These are phyloP conservation scores for Cardiocondyla obscurior DNA, from an alignment of 1,140 invertebrate species.

Conservation along the genomic window DNA sequence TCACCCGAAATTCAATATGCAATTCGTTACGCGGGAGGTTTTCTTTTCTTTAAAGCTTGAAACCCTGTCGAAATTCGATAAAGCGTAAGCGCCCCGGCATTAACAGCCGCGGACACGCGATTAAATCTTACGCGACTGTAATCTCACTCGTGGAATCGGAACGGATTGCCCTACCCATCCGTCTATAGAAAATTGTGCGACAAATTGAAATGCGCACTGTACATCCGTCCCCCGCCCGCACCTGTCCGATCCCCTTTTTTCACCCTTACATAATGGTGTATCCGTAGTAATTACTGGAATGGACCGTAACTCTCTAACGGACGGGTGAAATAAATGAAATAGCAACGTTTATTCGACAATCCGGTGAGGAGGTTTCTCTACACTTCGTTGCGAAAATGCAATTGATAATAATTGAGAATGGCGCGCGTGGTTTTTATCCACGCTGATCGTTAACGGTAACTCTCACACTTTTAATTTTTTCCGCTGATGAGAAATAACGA, in stretches of 20 bases:
- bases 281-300: conserved; percentile 55
- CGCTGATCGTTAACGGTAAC: conserved; percentile 35
- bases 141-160: conserved; percentile 23
- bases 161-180: neutral
- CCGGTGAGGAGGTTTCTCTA: conserved; percentile 23
- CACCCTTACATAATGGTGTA: conserved; percentile 43
- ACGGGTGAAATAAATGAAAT: conserved; percentile 50
- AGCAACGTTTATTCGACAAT: conserved; percentile 54
- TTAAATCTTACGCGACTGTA: conserved; percentile 49
- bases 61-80: conserved; percentile 50
- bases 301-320: conserved; percentile 38
- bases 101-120: conserved; percentile 35
- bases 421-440: conserved; percentile 28
- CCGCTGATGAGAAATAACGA: conserved; percentile 34
- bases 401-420: conserved; percentile 52
- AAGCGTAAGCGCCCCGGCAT: conserved; percentile 33
- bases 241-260: conserved; percentile 48
- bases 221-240: neutral
- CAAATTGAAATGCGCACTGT: conserved; percentile 50
- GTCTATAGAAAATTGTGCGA: conserved; percentile 54
- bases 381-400: conserved; percentile 14
- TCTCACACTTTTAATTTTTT: conserved; percentile 32
- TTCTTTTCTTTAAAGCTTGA: neutral
- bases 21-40: neutral
- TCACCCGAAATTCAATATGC: conserved; percentile 17